These are phyloP conservation scores for Charadrius vociferus DNA, from an alignment of 2,113 vertebrate species.

Conservation along the genomic window DNA sequence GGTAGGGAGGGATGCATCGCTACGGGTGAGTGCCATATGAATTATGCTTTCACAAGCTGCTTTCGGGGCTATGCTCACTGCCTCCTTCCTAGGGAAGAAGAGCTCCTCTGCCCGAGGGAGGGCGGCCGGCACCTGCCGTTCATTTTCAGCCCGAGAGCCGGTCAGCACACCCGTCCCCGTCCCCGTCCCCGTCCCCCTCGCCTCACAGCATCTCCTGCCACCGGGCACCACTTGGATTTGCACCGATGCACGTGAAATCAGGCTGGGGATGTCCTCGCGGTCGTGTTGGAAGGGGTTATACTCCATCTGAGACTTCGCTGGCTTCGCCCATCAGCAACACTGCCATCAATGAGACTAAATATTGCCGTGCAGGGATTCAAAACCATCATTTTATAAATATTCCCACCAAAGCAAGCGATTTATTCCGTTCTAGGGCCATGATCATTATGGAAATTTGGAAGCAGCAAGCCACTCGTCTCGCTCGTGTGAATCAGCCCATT, in stretches of 20 bases:
- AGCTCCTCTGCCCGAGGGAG: neutral
- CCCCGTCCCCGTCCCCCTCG: neutral
- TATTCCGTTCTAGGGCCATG: neutral
- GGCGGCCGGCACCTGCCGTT: neutral
- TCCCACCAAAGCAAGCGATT: neutral
- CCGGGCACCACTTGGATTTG: neutral
- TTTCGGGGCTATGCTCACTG: neutral
- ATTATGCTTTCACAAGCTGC: neutral
- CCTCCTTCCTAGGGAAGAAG: neutral
- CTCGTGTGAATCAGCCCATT: neutral
- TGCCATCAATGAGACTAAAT: neutral
- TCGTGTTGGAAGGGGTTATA: neutral
- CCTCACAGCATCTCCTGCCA: neutral
- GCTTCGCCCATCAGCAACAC: neutral
- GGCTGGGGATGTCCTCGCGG: accelerated
- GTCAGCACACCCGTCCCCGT: accelerated
- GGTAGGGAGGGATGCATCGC: neutral
- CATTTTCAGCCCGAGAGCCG: accelerated
- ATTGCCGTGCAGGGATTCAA: neutral
- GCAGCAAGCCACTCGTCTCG: neutral
- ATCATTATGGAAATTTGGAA: neutral
- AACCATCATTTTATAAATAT: neutral
- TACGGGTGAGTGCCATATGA: neutral
- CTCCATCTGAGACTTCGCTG: neutral
- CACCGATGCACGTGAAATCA: accelerated